These are phyloP conservation scores for Phrynocephalus guinanensis DNA, from an alignment of 2,797 vertebrate genomes.

Conservation along the genomic window DNA sequence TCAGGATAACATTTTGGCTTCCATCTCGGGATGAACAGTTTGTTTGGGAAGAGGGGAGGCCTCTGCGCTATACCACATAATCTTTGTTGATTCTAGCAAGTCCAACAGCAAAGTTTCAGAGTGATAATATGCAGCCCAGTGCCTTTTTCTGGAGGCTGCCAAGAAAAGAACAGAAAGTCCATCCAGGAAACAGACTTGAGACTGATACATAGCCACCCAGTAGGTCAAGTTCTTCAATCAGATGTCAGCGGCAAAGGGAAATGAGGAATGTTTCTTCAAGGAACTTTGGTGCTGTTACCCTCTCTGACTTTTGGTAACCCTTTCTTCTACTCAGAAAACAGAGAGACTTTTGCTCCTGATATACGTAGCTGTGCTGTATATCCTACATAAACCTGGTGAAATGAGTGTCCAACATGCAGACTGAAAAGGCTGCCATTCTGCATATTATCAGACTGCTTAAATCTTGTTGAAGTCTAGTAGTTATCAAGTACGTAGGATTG, in stretches of 20 bases:
- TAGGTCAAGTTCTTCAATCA: not conserved
- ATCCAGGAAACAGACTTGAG: conserved; percentile 43
- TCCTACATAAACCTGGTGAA: not conserved
- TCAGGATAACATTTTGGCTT: conserved; percentile 65
- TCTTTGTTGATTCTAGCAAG: conserved; percentile 47
- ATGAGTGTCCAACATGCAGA: not conserved
- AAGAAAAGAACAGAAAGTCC: conserved; percentile 47
- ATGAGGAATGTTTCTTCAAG: conserved; percentile 21
- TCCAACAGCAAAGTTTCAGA: conserved; percentile 42
- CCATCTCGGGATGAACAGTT: conserved; percentile 49
- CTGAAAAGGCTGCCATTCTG: not conserved
- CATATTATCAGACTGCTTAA: not conserved
- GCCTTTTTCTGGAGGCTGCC: conserved; percentile 49
- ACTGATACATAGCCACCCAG: conserved; percentile 28
- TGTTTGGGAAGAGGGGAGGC: conserved; percentile 38
- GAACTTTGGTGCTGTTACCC: not conserved
- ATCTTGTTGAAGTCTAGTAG: not conserved
- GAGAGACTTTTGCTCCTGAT: not conserved
- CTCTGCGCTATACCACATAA: conserved; percentile 21
- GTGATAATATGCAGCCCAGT: conserved; percentile 38
- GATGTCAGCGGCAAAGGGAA: not conserved
- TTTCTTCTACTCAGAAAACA: not conserved
- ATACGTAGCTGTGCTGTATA: not conserved
- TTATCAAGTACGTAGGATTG: not conserved
- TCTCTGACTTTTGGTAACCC: not conserved